Evolutionary conservation across 2,113 vertebrate species (phyloP), one percentile per base, ranked within the genome.

Genomic region (Corythoichthys haematopterus): DNA sequence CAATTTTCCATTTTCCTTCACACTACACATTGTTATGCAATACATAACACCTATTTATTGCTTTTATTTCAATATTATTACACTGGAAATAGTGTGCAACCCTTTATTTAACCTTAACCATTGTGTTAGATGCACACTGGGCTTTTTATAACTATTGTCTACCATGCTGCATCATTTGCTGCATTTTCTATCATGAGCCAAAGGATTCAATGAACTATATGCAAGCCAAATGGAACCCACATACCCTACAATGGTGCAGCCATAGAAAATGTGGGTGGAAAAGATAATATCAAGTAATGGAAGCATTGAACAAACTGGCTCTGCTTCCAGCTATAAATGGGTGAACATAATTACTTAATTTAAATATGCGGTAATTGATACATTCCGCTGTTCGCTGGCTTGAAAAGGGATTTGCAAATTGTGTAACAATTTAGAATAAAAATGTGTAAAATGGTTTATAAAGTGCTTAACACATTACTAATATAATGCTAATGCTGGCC

Each of bases 261-360:
- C 86, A 88, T 78, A 79, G 79, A 77, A 91, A 91, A 90, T 90
- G 87, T 92, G 91, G 85, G 85, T 86, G 82, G 87, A 89, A 87
- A 90, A 91, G 90, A 93, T 93, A 92, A 93, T 91, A 91, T 79
- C 80, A 79, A 87, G 83, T 90, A 91, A 91, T 89, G 80, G 90
- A 88, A 72, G 82, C 82, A 88, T 90, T 90, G 89, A 85, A 88
- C 80, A 88, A 85, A 82, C 84, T 90, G 89, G 87, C 82, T 80
- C 75, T 36, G 71, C 77, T 79, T 71, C 79, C 88, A 88, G 83
- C 85, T 89, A 80, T 85, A 84, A 35, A 57, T 57, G 55, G 12
- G 55, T 35, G 28, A 14, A 36, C 12, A 10, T 14, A 57, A 57
- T 57, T 57, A 13, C 14, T 15, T 48, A 35, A 57, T 36, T 7